Evolutionary conservation across 2,888 invertebrate genomes (phyloP).

Genomic region (Conomelus anceps): DNA sequence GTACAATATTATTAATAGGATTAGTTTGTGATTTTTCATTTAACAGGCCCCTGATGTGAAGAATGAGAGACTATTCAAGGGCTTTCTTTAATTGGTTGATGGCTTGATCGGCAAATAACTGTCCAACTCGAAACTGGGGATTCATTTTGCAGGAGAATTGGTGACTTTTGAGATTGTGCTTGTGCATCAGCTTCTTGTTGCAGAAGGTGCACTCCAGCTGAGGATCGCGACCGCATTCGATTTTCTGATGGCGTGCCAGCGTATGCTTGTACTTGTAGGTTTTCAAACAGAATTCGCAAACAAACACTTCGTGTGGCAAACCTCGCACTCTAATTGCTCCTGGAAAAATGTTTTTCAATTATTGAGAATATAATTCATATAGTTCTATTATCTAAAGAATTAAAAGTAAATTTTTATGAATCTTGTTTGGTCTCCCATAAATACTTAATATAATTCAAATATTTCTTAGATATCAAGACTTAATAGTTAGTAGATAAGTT

Average conservation of each 20-base stretch:
- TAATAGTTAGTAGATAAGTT: too few relatives aligned
- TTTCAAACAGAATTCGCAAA: conserved; percentile 39
- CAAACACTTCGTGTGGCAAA: conserved; percentile 32
- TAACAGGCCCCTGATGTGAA: too few relatives aligned
- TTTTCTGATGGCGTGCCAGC: conserved; percentile 41
- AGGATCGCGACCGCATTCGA: conserved; percentile 44
- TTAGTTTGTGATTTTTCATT: too few relatives aligned
- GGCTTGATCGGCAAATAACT: neutral
- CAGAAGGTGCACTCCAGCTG: conserved; percentile 43
- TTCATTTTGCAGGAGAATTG: neutral
- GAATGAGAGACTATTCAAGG: neutral
- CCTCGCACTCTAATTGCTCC: neutral
- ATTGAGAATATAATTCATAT: neutral
- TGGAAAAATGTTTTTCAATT: neutral
- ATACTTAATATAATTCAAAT: too few relatives aligned
- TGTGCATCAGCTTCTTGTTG: conserved; percentile 39
- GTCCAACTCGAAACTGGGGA: neutral
- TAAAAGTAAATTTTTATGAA: too few relatives aligned
- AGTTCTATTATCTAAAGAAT: too few relatives aligned
- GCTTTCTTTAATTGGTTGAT: neutral
- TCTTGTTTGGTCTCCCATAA: too few relatives aligned
- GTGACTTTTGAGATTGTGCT: conserved; percentile 37
- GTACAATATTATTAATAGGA: too few relatives aligned
- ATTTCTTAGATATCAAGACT: too few relatives aligned
- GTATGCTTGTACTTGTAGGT: conserved; percentile 40